These are phyloP conservation scores for Sipha maydis DNA, from an alignment of 2,888 invertebrate genomes.

Conservation along the genomic window DNA sequence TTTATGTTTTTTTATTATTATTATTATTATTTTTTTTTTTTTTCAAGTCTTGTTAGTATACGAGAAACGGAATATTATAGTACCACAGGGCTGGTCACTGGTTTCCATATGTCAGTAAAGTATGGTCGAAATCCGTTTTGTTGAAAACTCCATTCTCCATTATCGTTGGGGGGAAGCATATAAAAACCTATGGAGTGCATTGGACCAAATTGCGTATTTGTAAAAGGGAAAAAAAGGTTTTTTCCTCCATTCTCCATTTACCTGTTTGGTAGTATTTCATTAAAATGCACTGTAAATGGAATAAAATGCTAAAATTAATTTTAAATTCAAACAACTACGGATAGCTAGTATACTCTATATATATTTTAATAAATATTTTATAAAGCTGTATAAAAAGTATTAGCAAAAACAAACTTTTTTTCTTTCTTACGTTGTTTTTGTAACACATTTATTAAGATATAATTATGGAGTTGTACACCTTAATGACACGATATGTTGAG, in stretches of 20 bases:
- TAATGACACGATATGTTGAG: too few relatives aligned
- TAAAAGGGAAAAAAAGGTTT: neutral
- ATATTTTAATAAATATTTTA: neutral
- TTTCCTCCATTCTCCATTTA: neutral
- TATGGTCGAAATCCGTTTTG: conserved; percentile 32
- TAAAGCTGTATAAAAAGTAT: neutral
- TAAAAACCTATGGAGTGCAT: neutral
- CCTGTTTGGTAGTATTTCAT: neutral
- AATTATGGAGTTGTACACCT: neutral
- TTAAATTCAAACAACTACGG: neutral
- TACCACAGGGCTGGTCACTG: neutral
- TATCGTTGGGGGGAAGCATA: neutral
- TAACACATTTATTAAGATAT: neutral
- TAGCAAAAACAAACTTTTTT: neutral
- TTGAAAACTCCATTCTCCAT: conserved; percentile 1
- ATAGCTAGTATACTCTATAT: neutral
- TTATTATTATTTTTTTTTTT: neutral
- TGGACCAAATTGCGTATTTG: conserved; percentile 18
- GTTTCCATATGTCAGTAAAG: neutral
- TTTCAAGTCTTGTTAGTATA: neutral
- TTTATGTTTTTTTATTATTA: neutral
- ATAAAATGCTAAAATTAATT: neutral
- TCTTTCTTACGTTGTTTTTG: neutral
- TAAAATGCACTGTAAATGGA: neutral
- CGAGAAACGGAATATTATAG: conserved; percentile 27